Evolutionary conservation across 2,888 invertebrate genomes (phyloP).

Genomic region (Melipona beecheii): DNA sequence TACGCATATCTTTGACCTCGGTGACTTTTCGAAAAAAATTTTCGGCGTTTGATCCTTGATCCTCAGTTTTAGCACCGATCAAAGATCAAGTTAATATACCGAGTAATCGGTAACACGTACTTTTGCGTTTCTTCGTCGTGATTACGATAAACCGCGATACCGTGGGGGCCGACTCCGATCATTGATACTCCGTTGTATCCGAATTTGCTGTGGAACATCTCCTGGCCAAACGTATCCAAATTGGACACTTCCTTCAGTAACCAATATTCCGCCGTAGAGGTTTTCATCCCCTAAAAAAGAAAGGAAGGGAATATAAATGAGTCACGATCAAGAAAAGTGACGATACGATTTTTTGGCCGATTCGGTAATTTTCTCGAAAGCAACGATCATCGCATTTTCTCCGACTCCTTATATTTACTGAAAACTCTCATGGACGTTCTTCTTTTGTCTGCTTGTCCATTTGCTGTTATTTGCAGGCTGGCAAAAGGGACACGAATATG

Average conservation of each 20-base stretch:
- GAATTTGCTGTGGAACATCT: constrained; percentile 91
- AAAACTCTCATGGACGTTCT: no score
- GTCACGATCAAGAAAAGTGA: background rate
- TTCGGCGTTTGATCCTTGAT: background rate
- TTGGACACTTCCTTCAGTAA: constrained; percentile 92
- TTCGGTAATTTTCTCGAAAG: no score
- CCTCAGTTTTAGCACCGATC: background rate
- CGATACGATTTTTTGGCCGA: no score
- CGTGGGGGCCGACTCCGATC: constrained; percentile 93
- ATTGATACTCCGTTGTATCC: constrained; percentile 85
- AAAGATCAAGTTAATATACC: background rate
- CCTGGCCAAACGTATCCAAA: constrained; percentile 93
- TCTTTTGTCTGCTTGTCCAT: no score
- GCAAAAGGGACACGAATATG: no score
- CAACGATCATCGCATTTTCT: no score
- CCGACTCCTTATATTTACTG: no score
- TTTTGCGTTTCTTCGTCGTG: constrained; percentile 89
- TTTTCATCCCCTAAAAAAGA: constrained; percentile 86
- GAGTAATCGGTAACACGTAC: constrained; percentile 75
- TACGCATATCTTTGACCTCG: no score
- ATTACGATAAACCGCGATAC: constrained; percentile 90
- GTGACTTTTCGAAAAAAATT: no score
- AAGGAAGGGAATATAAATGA: no score
- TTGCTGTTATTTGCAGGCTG: no score
- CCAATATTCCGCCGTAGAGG: constrained; percentile 93